Conservation (phyloP, 2,888 invertebrate species). For the Xylota sylvarum region DNA sequence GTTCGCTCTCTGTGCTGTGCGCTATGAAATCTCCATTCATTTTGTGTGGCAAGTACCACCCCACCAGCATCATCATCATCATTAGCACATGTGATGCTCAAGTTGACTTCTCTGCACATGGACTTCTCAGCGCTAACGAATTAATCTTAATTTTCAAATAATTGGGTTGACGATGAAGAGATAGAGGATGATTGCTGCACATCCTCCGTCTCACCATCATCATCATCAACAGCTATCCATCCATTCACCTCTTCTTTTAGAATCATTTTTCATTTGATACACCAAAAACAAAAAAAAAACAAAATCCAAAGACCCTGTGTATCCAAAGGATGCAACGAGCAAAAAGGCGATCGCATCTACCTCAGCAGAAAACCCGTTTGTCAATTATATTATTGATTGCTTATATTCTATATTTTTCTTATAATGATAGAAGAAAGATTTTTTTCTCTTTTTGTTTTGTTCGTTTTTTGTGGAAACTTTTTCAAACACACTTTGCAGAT, state of each 20-base stretch:
- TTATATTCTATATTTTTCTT: conserved; percentile 66
- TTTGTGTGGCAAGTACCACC: not conserved
- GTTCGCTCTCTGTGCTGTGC: not conserved
- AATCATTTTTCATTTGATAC: conserved; percentile 60
- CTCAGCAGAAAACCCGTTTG: conserved; percentile 69
- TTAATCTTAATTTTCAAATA: conserved; percentile 75
- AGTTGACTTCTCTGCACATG: conserved; percentile 44
- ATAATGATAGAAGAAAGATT: conserved; percentile 58
- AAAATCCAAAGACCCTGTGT: conserved; percentile 9
- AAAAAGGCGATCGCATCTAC: conserved; percentile 74
- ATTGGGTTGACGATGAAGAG: conserved; percentile 50
- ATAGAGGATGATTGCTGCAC: conserved; percentile 5
- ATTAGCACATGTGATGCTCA: conserved; percentile 70
- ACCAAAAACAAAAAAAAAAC: not conserved
- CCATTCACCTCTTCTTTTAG: conserved; percentile 7
- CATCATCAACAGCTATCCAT: conserved; percentile 14
- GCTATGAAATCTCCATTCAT: conserved; percentile 64
- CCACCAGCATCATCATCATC: conserved; percentile 57
- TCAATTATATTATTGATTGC: conserved; percentile 60
- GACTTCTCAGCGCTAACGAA: conserved; percentile 51
- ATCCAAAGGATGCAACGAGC: conserved; percentile 1
- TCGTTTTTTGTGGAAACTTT: conserved; percentile 60
- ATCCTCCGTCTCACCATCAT: conserved; percentile 3
- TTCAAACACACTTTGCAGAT: conserved; percentile 55
- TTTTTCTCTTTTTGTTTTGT: conserved; percentile 38